phyloP scores from a whole-genome alignment of 1,140 invertebrate species.

The Reticulitermes speratus region DNA sequence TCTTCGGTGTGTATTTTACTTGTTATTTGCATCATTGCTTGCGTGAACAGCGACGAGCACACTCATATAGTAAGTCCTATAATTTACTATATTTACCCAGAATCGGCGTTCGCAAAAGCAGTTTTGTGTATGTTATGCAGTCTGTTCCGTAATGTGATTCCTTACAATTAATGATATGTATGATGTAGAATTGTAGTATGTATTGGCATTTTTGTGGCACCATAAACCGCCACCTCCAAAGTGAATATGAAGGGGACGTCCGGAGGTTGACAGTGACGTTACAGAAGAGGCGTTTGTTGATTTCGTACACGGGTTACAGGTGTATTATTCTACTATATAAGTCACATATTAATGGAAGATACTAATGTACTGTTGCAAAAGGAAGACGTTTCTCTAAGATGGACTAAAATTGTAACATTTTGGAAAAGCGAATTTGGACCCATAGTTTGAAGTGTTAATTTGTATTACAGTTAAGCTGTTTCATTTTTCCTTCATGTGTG shows the following conservation, averaged over 20 bases:
- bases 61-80: slow-evolving; percentile 33
- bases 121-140: neutral
- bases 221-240: neutral
- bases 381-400: too few species aligned
- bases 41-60: slow-evolving; percentile 32
- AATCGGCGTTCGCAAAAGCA: neutral
- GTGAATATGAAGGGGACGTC: neutral
- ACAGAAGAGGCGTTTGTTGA: neutral
- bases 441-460: too few species aligned
- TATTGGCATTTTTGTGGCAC: neutral
- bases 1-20: neutral
- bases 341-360: too few species aligned
- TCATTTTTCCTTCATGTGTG: too few species aligned
- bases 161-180: neutral
- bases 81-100: neutral
- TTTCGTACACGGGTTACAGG: too few species aligned
- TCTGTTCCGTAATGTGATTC: neutral
- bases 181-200: neutral
- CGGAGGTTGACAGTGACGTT: neutral
- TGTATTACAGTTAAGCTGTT: too few species aligned
- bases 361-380: too few species aligned
- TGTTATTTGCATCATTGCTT: neutral
- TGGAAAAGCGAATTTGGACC: too few species aligned
- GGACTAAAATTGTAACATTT: too few species aligned
- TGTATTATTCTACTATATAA: too few species aligned